Evolutionary conservation across 2,797 vertebrate species (phyloP).

Genomic region (Podarcis siculus): DNA sequence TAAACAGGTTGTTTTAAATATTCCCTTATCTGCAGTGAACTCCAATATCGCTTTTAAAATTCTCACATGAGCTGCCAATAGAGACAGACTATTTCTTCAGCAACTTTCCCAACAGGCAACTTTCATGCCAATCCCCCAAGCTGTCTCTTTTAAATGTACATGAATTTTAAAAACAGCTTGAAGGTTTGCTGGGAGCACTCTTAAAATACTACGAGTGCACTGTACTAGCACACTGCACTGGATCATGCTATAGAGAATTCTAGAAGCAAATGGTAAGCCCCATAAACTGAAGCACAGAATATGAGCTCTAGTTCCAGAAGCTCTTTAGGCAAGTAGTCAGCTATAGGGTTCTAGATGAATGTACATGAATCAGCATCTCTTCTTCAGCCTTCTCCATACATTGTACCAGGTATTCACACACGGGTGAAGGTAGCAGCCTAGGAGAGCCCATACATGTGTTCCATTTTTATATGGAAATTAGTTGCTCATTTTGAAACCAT

Average conservation of each 20-base stretch:
- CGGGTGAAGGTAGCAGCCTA: not conserved
- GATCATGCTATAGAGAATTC: not conserved
- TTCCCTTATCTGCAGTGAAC: not conserved
- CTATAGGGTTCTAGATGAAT: not conserved
- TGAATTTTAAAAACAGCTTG: not conserved
- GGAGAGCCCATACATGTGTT: not conserved
- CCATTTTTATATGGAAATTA: constrained; percentile 28
- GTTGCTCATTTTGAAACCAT: constrained; percentile 28
- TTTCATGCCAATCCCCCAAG: not conserved
- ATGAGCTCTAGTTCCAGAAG: not conserved
- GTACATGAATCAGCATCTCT: not conserved
- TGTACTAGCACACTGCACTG: not conserved
- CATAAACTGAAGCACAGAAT: not conserved
- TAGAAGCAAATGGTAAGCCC: not conserved
- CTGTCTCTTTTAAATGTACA: not conserved
- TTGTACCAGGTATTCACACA: too few relatives aligned
- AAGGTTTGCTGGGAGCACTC: not conserved
- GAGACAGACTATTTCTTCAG: not conserved
- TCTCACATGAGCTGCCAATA: not conserved
- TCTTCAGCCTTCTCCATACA: not conserved
- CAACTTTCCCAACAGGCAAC: not conserved
- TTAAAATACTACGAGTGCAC: not conserved
- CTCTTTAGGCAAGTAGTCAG: too few relatives aligned
- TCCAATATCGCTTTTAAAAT: not conserved
- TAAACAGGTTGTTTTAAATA: not conserved